These are phyloP conservation scores for Pyrgus malvae DNA, from an alignment of 2,888 invertebrate species.

Conservation along the genomic window DNA sequence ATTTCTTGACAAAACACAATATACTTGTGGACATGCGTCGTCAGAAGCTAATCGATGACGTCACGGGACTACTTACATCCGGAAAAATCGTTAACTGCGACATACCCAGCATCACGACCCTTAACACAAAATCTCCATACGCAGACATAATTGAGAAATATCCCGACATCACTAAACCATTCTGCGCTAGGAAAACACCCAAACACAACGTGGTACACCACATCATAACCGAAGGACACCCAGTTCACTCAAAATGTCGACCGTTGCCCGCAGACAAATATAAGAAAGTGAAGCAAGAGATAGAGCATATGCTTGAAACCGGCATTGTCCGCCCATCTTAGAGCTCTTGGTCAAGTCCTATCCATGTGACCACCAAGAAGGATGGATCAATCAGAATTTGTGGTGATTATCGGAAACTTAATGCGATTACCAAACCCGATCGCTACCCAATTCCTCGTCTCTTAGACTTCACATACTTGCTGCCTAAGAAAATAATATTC, in stretches of 20 bases:
- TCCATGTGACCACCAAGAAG: background rate
- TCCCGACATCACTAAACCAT: background rate
- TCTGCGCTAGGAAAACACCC: background rate
- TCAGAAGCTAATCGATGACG: slow-evolving; percentile 21
- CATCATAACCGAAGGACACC: background rate
- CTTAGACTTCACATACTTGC: too few relatives aligned
- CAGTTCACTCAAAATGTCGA: background rate
- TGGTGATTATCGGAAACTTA: background rate
- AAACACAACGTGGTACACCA: background rate
- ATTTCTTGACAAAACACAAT: slow-evolving; percentile 27
- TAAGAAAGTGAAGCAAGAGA: background rate
- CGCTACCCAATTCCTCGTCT: too few relatives aligned
- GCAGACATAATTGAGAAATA: background rate
- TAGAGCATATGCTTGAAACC: background rate
- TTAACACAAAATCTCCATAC: background rate
- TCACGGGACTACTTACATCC: slow-evolving; percentile 3
- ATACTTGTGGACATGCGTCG: slow-evolving; percentile 25
- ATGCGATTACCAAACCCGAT: too few relatives aligned
- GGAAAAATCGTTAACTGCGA: background rate
- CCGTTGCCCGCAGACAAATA: background rate
- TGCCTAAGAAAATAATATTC: too few relatives aligned
- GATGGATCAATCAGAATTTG: slow-evolving; percentile 9
- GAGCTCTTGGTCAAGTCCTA: background rate
- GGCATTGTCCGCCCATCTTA: background rate
- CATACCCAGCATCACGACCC: background rate